Conservation (phyloP, 2,888 invertebrate genomes). For the Meliscaeva auricollis region DNA sequence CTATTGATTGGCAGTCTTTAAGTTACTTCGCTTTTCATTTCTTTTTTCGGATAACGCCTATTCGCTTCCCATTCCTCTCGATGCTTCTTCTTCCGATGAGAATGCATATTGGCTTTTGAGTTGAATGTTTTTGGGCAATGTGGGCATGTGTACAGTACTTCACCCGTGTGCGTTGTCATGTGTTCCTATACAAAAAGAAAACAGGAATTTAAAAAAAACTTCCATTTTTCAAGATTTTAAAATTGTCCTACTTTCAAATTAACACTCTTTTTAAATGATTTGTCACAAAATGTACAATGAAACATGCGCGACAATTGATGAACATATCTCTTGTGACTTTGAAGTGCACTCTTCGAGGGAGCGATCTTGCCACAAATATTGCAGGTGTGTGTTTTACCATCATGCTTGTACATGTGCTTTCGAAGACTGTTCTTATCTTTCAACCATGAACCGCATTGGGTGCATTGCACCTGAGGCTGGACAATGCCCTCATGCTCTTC, state of each 20-base stretch:
- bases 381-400: constrained; percentile 73
- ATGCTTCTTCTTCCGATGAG: constrained; percentile 79
- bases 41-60: constrained; percentile 62
- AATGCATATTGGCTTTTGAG: constrained; percentile 79
- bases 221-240: not conserved
- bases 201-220: too few species aligned
- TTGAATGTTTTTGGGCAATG: constrained; percentile 79
- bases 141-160: constrained; percentile 79
- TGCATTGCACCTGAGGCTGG: constrained; percentile 77
- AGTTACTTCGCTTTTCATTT: constrained; percentile 12
- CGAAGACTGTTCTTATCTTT: constrained; percentile 77
- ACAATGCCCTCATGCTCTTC: constrained; percentile 76
- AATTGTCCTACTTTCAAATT: constrained; percentile 34
- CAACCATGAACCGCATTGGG: constrained; percentile 77
- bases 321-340: constrained; percentile 77
- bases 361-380: constrained; percentile 77
- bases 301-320: constrained; percentile 73
- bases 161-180: constrained; percentile 79
- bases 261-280: constrained; percentile 79
- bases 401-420: constrained; percentile 77
- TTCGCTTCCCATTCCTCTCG: constrained; percentile 78
- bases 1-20: not conserved
- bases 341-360: constrained; percentile 76
- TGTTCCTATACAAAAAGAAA: constrained; percentile 76
- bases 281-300: constrained; percentile 80